Conservation (phyloP, 2,113 vertebrate species). For the Pithys albifrons region DNA sequence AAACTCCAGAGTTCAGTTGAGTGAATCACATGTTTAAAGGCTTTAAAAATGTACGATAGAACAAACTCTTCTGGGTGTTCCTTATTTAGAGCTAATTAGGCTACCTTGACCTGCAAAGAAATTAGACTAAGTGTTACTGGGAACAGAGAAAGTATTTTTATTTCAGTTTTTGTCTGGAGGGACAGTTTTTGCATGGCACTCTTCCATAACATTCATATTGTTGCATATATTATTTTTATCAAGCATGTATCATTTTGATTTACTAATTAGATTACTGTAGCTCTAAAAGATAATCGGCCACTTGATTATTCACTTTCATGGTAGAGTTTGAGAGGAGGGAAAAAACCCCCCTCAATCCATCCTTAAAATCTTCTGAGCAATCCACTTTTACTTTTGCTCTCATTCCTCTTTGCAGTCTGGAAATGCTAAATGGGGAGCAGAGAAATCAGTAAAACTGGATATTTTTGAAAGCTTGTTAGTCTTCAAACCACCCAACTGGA, state of each 20-base stretch:
- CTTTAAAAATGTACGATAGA: background rate
- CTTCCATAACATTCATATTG: background rate
- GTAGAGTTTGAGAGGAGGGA: background rate
- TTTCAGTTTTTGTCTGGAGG: constrained; percentile 38
- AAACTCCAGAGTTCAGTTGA: background rate
- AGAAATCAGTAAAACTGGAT: background rate
- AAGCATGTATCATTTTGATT: background rate
- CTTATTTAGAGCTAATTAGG: constrained; percentile 66
- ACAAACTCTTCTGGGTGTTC: constrained; percentile 50
- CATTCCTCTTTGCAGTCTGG: background rate
- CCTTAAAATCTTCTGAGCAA: background rate
- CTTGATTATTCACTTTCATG: background rate
- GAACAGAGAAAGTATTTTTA: constrained; percentile 41
- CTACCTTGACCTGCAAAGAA: constrained; percentile 47
- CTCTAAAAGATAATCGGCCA: background rate
- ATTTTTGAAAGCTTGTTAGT: background rate
- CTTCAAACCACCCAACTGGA: background rate
- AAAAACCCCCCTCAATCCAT: background rate
- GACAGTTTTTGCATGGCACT: background rate
- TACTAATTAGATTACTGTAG: constrained; percentile 1
- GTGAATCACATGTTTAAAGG: background rate
- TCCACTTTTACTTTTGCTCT: background rate
- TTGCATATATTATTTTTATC: background rate
- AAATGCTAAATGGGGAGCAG: background rate
- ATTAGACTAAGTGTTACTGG: background rate